phyloP scores from a whole-genome alignment of 2,888 invertebrate genomes.

The Tetrapedia diversipes region DNA sequence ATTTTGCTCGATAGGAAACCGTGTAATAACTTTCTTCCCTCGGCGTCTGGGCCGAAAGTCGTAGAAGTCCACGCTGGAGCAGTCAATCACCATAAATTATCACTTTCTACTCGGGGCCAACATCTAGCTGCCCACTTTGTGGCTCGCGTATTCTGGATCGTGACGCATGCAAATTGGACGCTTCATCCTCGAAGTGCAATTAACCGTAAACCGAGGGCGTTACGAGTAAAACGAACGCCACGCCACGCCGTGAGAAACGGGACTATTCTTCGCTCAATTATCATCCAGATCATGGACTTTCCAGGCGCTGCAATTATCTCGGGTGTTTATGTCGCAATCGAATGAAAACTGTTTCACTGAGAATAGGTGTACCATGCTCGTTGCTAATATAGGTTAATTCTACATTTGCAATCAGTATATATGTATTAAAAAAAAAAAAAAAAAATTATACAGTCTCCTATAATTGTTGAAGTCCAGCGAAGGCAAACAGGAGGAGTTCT shows the following conservation, averaged over 20 bases:
- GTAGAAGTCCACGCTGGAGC: slow-evolving; percentile 15
- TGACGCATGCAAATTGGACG: slow-evolving; percentile 38
- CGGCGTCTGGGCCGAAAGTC: not conserved
- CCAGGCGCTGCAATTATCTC: not conserved
- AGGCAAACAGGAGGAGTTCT: no score
- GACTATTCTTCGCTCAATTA: slow-evolving; percentile 25
- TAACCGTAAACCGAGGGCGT: slow-evolving; percentile 44
- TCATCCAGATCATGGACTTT: slow-evolving; percentile 34
- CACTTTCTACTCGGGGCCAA: slow-evolving; percentile 42
- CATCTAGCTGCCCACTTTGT: slow-evolving; percentile 17
- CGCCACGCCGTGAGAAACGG: slow-evolving; percentile 40
- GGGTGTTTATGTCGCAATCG: not conserved
- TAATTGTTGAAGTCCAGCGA: no score
- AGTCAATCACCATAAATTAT: slow-evolving; percentile 45
- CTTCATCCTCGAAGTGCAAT: slow-evolving; percentile 39
- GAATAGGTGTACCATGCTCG: no score
- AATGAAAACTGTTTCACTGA: not conserved
- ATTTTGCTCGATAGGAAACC: not conserved
- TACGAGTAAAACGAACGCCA: slow-evolving; percentile 26
- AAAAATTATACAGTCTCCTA: no score
- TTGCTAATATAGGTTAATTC: no score
- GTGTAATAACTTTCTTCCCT: slow-evolving; percentile 31
- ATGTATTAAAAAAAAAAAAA: no score
- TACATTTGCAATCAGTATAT: no score
- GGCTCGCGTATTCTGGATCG: slow-evolving; percentile 3